Conservation (phyloP, 2,888 invertebrate genomes). For the Cephus runcator region DNA sequence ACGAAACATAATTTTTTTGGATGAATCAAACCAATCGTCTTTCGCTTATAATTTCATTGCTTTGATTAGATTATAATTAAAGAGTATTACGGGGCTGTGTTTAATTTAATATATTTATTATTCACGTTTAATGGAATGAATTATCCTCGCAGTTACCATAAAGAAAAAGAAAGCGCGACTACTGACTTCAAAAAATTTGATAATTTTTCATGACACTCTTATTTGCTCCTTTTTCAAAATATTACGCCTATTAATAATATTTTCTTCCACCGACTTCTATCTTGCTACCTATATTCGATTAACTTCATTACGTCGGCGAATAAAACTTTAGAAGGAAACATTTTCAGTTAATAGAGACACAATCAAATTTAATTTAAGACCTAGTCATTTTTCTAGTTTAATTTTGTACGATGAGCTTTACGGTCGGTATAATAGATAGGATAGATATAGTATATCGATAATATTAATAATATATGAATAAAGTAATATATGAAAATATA, state of each 20-base stretch:
- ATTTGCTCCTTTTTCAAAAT: neutral
- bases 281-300: neutral
- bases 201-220: neutral
- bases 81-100: conserved; percentile 46
- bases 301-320: neutral
- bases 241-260: neutral
- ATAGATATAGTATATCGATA: neutral
- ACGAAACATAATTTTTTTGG: conserved; percentile 4
- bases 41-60: conserved; percentile 12
- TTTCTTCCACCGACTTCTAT: neutral
- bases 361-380: conserved; percentile 28
- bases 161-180: neutral
- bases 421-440: neutral
- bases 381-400: neutral
- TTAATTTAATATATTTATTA: conserved; percentile 22
- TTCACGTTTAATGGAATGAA: neutral
- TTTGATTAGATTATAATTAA: conserved; percentile 9
- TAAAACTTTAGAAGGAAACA: neutral
- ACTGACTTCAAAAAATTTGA: neutral
- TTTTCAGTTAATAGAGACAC: conserved; percentile 12
- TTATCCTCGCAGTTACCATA: neutral
- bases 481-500: conserved; percentile 35
- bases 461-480: conserved; percentile 14
- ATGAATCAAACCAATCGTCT: conserved; percentile 28
- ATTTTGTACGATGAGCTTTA: neutral